Percentiles rank a stretch among this genome's conserved stretches.
phyloP scores from a whole-genome alignment of 2,797 vertebrate species.

The Steatocranus sp. region DNA sequence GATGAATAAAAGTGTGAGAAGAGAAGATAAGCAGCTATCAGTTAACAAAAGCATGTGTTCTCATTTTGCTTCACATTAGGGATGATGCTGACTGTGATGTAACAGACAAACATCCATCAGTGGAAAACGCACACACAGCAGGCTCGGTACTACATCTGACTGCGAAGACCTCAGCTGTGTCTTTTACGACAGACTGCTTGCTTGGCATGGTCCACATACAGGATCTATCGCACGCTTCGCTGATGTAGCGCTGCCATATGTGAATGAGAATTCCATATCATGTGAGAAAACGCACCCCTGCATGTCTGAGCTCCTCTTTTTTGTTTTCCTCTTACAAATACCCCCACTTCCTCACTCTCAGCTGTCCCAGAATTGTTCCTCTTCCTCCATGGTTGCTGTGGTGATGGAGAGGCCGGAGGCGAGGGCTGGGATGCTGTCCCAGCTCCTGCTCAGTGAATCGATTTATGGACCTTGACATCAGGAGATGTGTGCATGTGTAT shows the following conservation, averaged over 20 bases:
- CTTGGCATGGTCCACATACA: slow-evolving; percentile 15
- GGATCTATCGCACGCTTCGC: background rate
- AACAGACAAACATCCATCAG: background rate
- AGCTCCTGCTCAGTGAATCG: slow-evolving; percentile 21
- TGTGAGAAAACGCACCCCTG: background rate
- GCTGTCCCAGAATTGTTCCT: slow-evolving; percentile 9
- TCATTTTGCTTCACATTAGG: background rate
- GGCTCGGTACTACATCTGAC: background rate
- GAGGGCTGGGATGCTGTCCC: slow-evolving; percentile 43
- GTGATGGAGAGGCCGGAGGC: slow-evolving; percentile 26
- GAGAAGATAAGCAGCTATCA: background rate
- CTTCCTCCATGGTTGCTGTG: slow-evolving; percentile 38
- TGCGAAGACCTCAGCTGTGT: slow-evolving; percentile 18
- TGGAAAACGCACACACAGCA: slow-evolving; percentile 4
- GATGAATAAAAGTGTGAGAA: background rate
- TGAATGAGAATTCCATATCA: background rate
- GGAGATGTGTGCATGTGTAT: background rate
- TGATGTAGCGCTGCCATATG: slow-evolving; percentile 6
- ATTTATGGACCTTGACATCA: slow-evolving; percentile 24
- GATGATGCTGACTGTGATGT: background rate
- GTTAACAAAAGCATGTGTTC: background rate
- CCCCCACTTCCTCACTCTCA: slow-evolving; percentile 6
- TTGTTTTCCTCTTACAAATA: background rate
- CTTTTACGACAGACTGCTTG: slow-evolving; percentile 24
- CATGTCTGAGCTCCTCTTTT: background rate